Conservation (phyloP, 2,113 vertebrate species). For the Clarias batrachus region DNA sequence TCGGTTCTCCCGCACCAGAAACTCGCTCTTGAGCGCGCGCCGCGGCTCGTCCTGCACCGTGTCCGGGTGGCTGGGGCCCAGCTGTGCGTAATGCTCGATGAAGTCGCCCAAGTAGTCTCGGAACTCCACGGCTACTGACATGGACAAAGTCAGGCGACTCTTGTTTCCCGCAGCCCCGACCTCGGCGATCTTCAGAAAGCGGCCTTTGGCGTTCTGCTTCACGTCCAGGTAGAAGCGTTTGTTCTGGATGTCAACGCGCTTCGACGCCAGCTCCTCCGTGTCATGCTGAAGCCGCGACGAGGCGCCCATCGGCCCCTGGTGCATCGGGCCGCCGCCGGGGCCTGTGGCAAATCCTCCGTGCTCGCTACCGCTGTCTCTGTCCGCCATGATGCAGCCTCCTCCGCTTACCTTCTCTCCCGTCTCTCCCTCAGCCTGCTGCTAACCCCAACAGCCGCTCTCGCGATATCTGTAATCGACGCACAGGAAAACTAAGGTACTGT, state of each 20-base stretch:
- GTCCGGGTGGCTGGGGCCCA: conserved; percentile 93
- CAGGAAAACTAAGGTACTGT: conserved; percentile 53
- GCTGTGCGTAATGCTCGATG: conserved; percentile 98
- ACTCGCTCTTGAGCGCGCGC: conserved; percentile 97
- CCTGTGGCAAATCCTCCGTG: conserved; percentile 87
- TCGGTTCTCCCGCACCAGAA: conserved; percentile 96
- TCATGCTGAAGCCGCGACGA: conserved; percentile 89
- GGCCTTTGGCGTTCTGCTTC: conserved; percentile 95
- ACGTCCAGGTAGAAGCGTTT: conserved; percentile 96
- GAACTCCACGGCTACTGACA: conserved; percentile 96
- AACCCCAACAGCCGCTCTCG: conserved; percentile 83
- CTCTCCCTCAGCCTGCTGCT: conserved; percentile 78
- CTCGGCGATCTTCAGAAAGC: conserved; percentile 95
- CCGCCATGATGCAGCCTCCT: conserved; percentile 92
- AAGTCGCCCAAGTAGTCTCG: conserved; percentile 98
- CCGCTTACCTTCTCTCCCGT: conserved; percentile 83
- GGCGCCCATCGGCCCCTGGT: conserved; percentile 78
- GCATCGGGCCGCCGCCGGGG: conserved; percentile 78
- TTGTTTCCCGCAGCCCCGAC: conserved; percentile 91
- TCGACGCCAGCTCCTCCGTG: conserved; percentile 94
- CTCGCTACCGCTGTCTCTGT: conserved; percentile 94
- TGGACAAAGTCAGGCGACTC: conserved; percentile 93
- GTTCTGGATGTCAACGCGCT: conserved; percentile 95
- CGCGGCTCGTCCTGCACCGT: conserved; percentile 91
- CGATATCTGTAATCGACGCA: conserved; percentile 74